Evolutionary conservation across 2,113 vertebrate species (phyloP).

Genomic region (Callipepla squamata): DNA sequence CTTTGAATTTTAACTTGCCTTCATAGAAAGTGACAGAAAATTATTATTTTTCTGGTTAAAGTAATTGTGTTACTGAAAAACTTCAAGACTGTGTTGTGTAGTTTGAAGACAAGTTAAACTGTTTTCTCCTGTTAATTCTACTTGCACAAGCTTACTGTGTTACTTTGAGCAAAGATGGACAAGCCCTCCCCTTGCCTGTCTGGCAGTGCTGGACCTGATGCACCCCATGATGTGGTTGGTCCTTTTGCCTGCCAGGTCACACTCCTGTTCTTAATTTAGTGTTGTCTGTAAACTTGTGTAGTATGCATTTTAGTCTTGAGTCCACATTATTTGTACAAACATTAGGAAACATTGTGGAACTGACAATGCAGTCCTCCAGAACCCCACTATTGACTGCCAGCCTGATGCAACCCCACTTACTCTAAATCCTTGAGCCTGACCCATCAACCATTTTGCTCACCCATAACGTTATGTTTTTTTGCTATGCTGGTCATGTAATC

Average conservation of each 20-base stretch:
- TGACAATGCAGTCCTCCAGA: neutral
- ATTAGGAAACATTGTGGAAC: neutral
- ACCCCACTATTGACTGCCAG: neutral
- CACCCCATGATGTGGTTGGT: neutral
- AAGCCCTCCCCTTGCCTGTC: no score
- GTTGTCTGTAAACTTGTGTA: neutral
- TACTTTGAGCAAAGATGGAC: neutral
- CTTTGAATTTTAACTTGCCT: neutral
- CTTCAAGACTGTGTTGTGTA: neutral
- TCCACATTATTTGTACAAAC: neutral
- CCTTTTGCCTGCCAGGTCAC: neutral
- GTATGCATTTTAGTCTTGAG: neutral
- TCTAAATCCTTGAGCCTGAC: neutral
- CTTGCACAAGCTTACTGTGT: neutral
- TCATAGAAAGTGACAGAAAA: neutral
- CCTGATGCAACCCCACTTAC: neutral
- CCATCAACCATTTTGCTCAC: neutral
- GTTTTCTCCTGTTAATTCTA: neutral
- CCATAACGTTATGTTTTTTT: neutral
- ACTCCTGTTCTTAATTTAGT: neutral
- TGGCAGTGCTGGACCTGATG: neutral
- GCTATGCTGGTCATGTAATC: neutral
- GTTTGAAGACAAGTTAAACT: neutral
- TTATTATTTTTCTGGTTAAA: neutral
- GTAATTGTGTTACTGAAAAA: neutral